Percentiles rank a stretch among this genome's conserved stretches.
Evolutionary conservation across 1,140 invertebrate species (phyloP).

Genomic region (Habropoda laboriosa): DNA sequence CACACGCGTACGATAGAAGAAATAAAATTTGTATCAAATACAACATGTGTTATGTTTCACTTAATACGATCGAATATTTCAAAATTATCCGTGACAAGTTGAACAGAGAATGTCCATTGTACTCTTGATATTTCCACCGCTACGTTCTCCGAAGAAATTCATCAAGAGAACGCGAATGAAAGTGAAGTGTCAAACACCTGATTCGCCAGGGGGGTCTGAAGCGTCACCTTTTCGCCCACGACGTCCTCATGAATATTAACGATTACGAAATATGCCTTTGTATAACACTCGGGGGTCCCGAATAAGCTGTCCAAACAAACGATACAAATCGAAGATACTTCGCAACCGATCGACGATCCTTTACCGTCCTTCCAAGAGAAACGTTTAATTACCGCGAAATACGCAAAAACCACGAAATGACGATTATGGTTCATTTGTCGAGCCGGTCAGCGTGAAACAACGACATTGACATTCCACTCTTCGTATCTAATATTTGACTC

Average conservation of each 20-base stretch:
- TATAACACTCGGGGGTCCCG: neutral
- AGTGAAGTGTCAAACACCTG: neutral
- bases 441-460: slow-evolving; percentile 14
- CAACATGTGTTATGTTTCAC: neutral
- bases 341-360: neutral
- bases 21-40: slow-evolving; percentile 43
- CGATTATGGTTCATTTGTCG: slow-evolving; percentile 29
- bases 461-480: slow-evolving; percentile 52
- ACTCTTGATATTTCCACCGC: neutral
- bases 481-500: slow-evolving; percentile 35
- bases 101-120: neutral
- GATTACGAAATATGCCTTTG: neutral
- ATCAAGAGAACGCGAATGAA: too few relatives aligned
- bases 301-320: neutral
- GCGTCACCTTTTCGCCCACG: slow-evolving; percentile 34
- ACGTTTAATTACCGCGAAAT: neutral
- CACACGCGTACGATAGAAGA: neutral
- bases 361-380: neutral
- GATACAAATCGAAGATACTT: neutral
- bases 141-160: neutral
- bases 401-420: neutral
- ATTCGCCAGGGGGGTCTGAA: slow-evolving; percentile 17
- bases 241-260: slow-evolving; percentile 31
- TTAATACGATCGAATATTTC: neutral
- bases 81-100: too few relatives aligned